Conservation (phyloP, 2,797 vertebrate genomes). For the Vipera latastei region DNA sequence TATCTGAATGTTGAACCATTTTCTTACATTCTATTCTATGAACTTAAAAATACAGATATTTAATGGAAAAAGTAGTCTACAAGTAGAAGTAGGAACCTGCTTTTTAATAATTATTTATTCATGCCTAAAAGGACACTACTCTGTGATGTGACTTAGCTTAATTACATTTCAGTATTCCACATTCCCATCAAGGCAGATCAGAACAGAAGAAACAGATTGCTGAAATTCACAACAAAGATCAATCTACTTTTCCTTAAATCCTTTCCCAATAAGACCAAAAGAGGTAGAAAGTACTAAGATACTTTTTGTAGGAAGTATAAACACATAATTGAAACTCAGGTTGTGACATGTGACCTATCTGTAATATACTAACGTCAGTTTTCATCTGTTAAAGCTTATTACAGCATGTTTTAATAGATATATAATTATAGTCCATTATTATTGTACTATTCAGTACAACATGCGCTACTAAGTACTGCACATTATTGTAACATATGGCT, state of each 20-base stretch:
- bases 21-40: background rate
- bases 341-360: conserved; percentile 7
- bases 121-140: background rate
- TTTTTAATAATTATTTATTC: conserved; percentile 10
- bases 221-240: background rate
- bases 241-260: conserved; percentile 14
- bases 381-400: conserved; percentile 11
- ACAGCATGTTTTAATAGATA: background rate
- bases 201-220: background rate
- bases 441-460: background rate
- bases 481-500: background rate
- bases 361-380: background rate
- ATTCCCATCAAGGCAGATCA: conserved; percentile 2
- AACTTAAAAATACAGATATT: background rate
- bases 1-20: background rate
- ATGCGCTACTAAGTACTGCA: background rate
- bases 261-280: background rate
- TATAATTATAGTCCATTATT: background rate
- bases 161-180: background rate
- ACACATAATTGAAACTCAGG: background rate
- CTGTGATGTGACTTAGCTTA: conserved; percentile 3
- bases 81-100: background rate
- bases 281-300: background rate
- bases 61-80: background rate
- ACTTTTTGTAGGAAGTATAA: background rate